Percentiles rank a stretch among this genome's conserved stretches.
These are phyloP conservation scores for Loriculus beryllinus DNA, from an alignment of 2,797 vertebrate genomes.

Conservation along the genomic window DNA sequence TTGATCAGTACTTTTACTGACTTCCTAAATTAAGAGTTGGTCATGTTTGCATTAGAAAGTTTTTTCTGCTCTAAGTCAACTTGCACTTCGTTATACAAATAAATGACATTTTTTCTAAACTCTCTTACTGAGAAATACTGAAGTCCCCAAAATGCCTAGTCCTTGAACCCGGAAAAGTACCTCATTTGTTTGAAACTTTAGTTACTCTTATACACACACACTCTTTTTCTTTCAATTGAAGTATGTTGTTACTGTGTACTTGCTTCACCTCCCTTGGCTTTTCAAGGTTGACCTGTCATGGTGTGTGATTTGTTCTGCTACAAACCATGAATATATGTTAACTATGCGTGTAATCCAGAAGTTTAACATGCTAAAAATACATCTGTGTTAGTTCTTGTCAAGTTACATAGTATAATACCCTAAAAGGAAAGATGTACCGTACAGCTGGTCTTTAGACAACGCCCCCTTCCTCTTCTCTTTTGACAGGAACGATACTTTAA, in stretches of 20 bases:
- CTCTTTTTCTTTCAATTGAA: not conserved
- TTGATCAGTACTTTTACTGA: not conserved
- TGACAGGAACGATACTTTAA: not conserved
- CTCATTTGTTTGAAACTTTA: not conserved
- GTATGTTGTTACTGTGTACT: not conserved
- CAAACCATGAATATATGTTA: constrained; percentile 20
- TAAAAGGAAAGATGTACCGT: constrained; percentile 57
- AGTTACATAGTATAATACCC: constrained; percentile 48
- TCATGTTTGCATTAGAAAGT: not conserved
- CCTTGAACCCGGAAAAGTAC: not conserved
- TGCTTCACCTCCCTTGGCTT: not conserved
- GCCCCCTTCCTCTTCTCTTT: not conserved
- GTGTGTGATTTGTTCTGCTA: not conserved
- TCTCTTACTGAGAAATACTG: not conserved
- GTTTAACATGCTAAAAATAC: constrained; percentile 59
- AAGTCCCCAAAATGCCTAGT: not conserved
- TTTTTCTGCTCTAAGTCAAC: not conserved
- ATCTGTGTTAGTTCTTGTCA: constrained; percentile 21
- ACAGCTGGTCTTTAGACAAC: constrained; percentile 15
- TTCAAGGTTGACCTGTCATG: not conserved
- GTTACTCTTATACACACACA: not conserved
- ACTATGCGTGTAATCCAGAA: constrained; percentile 35
- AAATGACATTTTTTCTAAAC: not conserved
- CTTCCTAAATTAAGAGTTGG: not conserved
- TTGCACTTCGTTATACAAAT: not conserved